phyloP scores from a whole-genome alignment of 2,888 invertebrate species.

The Coelinius sp. region DNA sequence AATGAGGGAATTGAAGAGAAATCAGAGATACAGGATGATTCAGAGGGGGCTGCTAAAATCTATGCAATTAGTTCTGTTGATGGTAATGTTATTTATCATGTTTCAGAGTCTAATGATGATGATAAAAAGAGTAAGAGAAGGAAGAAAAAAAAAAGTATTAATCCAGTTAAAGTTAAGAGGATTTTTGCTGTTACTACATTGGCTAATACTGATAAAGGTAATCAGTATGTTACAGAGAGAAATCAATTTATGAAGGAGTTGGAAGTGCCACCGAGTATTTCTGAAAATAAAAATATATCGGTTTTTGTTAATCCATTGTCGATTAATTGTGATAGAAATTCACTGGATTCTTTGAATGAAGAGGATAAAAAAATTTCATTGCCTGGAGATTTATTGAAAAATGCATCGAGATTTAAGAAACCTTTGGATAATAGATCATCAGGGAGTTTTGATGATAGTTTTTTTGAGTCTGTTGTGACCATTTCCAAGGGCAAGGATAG shows the following conservation, averaged over 20 bases:
- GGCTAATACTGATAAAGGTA: slow-evolving; percentile 68
- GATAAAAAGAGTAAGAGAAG: slow-evolving; percentile 59
- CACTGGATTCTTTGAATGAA: slow-evolving; percentile 62
- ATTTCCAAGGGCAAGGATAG: neutral
- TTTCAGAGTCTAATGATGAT: slow-evolving; percentile 70
- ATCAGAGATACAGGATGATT: slow-evolving; percentile 56
- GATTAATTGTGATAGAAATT: slow-evolving; percentile 63
- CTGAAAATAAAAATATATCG: slow-evolving; percentile 74
- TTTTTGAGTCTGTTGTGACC: slow-evolving; percentile 62
- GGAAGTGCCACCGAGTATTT: slow-evolving; percentile 72
- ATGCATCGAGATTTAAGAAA: slow-evolving; percentile 66
- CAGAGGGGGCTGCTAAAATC: slow-evolving; percentile 74
- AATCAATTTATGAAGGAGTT: slow-evolving; percentile 70
- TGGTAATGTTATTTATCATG: slow-evolving; percentile 81
- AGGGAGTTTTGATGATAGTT: slow-evolving; percentile 65
- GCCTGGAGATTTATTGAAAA: slow-evolving; percentile 61
- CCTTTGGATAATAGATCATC: slow-evolving; percentile 63
- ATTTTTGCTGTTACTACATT: slow-evolving; percentile 74
- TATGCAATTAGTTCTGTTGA: slow-evolving; percentile 88
- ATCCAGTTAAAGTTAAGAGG: slow-evolving; percentile 70
- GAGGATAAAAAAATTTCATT: slow-evolving; percentile 51
- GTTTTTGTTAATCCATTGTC: slow-evolving; percentile 79
- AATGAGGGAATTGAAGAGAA: slow-evolving; percentile 36
- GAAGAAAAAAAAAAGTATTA: slow-evolving; percentile 56
- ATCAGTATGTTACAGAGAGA: slow-evolving; percentile 70